phyloP scores from a whole-genome alignment of 1,140 invertebrate genomes.

The Trinorchestia longiramus region DNA sequence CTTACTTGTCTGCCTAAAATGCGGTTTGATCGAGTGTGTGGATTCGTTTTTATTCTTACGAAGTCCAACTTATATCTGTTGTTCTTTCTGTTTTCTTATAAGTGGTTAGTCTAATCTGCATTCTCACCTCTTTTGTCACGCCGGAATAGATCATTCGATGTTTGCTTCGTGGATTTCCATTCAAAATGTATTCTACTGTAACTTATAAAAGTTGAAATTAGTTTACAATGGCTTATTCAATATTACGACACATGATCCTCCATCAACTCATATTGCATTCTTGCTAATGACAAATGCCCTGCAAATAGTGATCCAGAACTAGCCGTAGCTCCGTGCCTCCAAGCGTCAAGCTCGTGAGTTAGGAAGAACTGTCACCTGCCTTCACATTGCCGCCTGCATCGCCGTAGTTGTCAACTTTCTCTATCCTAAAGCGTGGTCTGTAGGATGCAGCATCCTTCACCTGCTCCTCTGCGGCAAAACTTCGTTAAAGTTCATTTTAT shows the following conservation, averaged over 20 bases:
- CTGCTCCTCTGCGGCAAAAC: not conserved
- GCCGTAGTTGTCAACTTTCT: not conserved
- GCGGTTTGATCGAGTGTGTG: too few species aligned
- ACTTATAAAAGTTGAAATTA: not conserved
- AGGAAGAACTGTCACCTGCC: not conserved
- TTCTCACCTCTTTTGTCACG: not conserved
- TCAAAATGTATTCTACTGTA: not conserved
- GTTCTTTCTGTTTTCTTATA: too few species aligned
- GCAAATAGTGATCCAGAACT: not conserved
- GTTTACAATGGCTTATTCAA: not conserved
- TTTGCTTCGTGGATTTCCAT: not conserved
- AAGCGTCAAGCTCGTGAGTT: not conserved
- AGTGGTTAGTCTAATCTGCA: not conserved
- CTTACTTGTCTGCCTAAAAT: too few species aligned
- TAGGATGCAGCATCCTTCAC: conserved; percentile 29
- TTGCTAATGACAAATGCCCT: not conserved
- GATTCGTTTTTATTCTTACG: too few species aligned
- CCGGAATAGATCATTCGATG: not conserved
- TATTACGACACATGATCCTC: not conserved
- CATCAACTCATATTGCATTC: not conserved
- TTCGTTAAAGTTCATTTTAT: not conserved
- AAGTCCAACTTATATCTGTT: too few species aligned
- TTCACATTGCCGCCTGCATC: not conserved
- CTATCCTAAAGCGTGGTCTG: conserved; percentile 8
- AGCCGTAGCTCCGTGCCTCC: not conserved